A percentile compares a stretch with the other conserved stretches of the same genome.
These are phyloP conservation scores for Eustalomyia histrio DNA, from an alignment of 2,888 invertebrate genomes.

Conservation along the genomic window DNA sequence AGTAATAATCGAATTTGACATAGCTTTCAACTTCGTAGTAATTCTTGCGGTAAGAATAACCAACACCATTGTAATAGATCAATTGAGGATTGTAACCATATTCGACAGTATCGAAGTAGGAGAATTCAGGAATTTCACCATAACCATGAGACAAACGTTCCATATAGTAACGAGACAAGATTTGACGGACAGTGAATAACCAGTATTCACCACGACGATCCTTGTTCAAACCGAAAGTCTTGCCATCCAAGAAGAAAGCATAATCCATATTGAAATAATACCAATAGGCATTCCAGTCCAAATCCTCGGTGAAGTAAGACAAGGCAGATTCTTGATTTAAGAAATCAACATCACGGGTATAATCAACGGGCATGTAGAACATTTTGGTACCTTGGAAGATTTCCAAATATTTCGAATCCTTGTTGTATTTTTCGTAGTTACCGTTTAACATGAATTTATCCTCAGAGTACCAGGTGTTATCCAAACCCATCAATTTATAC, in stretches of 20 bases:
- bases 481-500: constrained; percentile 75
- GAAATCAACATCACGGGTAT: constrained; percentile 81
- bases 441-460: constrained; percentile 73
- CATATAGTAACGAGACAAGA: constrained; percentile 85
- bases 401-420: constrained; percentile 70
- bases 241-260: constrained; percentile 84
- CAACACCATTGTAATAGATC: constrained; percentile 83
- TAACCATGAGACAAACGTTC: constrained; percentile 85
- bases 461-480: constrained; percentile 71
- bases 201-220: constrained; percentile 84
- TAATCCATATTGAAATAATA: constrained; percentile 83
- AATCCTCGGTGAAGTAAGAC: constrained; percentile 86
- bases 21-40: constrained; percentile 73
- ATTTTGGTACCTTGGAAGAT: constrained; percentile 68
- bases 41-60: constrained; percentile 82
- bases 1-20: constrained; percentile 72
- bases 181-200: constrained; percentile 84
- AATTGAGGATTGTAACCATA: constrained; percentile 83
- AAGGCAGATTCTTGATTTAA: constrained; percentile 82
- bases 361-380: constrained; percentile 81
- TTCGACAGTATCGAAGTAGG: constrained; percentile 80
- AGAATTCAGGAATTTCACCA: constrained; percentile 82
- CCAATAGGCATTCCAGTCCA: constrained; percentile 85
- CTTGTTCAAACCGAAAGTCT: constrained; percentile 80
- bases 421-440: constrained; percentile 68